Evolutionary conservation across 2,113 vertebrate genomes (phyloP).

Genomic region (Nibea coibor): DNA sequence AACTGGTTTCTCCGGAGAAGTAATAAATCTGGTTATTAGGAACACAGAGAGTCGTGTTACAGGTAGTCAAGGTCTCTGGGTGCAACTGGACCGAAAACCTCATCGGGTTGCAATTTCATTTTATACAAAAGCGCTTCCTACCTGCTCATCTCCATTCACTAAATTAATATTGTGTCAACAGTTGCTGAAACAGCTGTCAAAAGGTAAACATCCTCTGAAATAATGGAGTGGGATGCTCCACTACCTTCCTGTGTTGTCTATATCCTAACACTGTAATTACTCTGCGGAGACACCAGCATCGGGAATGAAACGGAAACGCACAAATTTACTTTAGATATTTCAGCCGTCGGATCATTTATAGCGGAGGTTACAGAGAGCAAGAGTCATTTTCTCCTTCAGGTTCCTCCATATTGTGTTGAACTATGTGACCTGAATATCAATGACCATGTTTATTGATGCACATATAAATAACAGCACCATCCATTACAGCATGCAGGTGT

Average conservation of each 20-base stretch:
- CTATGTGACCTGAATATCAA: slow-evolving; percentile 48
- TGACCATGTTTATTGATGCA: slow-evolving; percentile 28
- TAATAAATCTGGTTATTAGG: neutral
- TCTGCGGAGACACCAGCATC: slow-evolving; percentile 27
- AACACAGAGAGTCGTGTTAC: neutral
- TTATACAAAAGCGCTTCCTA: slow-evolving; percentile 30
- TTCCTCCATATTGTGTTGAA: slow-evolving; percentile 3
- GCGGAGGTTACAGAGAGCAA: slow-evolving; percentile 19
- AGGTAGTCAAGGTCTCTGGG: slow-evolving; percentile 6
- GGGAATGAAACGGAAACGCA: slow-evolving; percentile 26
- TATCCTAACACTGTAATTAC: slow-evolving; percentile 43
- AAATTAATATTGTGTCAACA: slow-evolving; percentile 58
- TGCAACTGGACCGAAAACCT: slow-evolving; percentile 31
- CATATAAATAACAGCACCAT: slow-evolving; percentile 20
- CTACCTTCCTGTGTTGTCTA: slow-evolving; percentile 31
- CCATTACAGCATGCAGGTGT: slow-evolving; percentile 4
- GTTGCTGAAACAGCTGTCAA: slow-evolving; percentile 52
- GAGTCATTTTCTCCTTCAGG: slow-evolving; percentile 24
- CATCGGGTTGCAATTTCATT: slow-evolving; percentile 30
- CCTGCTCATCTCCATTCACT: slow-evolving; percentile 41
- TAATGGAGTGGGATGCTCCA: slow-evolving; percentile 50
- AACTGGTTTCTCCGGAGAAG: neutral
- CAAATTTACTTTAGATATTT: neutral
- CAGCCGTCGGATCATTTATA: slow-evolving; percentile 2
- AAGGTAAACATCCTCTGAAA: slow-evolving; percentile 60